Base-by-base conservation (phyloP, 2,888 invertebrate species). In the Auanema freiburgensis region DNA sequence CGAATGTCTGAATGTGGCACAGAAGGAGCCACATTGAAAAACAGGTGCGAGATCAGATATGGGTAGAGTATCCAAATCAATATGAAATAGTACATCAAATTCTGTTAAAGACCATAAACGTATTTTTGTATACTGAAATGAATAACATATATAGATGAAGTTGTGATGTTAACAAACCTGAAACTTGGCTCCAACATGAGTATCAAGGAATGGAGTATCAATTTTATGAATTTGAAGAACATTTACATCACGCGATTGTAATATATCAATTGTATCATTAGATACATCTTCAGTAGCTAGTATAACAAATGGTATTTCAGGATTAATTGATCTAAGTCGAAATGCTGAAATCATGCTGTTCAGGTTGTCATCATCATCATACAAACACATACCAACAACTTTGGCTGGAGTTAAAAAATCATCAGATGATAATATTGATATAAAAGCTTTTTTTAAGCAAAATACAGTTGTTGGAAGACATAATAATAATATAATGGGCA, bases 61-160 rank as follows among this genome's bases (percentile, higher is more conserved):
- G 6, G 74, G 73, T 12, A 78, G 50, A 41, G 69, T 67, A 66
- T 79, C 79, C 24, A 77, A 57, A 50, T 79, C 79, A 11, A 79
- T 21, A 59, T 79, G 72, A 21, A 75, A 71, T 18, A 79, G 67
- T 8, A 57, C 55, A 6, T 69, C 66, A 58, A 63, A 78, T 40
- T 77, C 72, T 1, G 71, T 74, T 66, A 78, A 66, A 10, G 69
- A 69, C 79, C 79, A 79, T n/a, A 78, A 59, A 2, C 69, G 69
- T 21, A 78, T 76, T 66, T 79, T 79, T 14, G 79, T 79, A 62
- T 79, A 79, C 79, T 79, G 61, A 56, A 78, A 67, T 50, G 25
- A 41, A 63, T 40, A 40, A 18, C 41, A 18, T 41, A 49, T 55
- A 40, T 16, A 2, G 1, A 11, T 41, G 11, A 11, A 21, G 44